Percentiles rank a stretch among this genome's conserved stretches.
These are phyloP conservation scores for Lethrus apterus DNA, from an alignment of 1,140 invertebrate genomes.

Conservation along the genomic window DNA sequence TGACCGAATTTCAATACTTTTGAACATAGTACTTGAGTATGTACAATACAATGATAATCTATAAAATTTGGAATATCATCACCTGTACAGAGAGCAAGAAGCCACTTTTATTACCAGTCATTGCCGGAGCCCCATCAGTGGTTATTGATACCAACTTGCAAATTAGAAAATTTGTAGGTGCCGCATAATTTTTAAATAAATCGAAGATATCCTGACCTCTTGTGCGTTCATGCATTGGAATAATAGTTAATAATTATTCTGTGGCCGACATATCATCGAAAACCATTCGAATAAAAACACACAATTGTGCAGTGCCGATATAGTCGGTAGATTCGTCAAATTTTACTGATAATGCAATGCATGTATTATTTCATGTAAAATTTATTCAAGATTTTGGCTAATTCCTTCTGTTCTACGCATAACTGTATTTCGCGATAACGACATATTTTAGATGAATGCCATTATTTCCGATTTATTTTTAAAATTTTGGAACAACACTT, in stretches of 20 bases:
- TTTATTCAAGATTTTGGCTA: conserved; percentile 22
- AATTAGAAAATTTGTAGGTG: conserved; percentile 17
- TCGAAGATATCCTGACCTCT: conserved; percentile 32
- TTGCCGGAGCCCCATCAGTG: conserved; percentile 6
- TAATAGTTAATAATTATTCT: conserved; percentile 34
- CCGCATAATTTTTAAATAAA: conserved; percentile 27
- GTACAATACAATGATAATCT: conserved; percentile 3
- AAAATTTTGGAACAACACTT: not conserved
- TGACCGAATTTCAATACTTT: too few species aligned
- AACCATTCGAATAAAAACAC: conserved; percentile 32
- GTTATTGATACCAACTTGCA: conserved; percentile 19
- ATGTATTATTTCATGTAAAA: conserved; percentile 23
- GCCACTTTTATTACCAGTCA: conserved; percentile 7
- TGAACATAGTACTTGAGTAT: not conserved
- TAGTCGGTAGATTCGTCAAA: conserved; percentile 28
- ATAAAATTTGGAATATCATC: conserved; percentile 4
- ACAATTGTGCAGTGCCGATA: conserved; percentile 21
- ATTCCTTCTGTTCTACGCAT: conserved; percentile 24
- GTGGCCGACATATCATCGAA: conserved; percentile 33
- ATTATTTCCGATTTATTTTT: not conserved
- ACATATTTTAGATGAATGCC: too few species aligned
- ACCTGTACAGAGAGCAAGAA: conserved; percentile 1
- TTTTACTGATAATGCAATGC: conserved; percentile 28
- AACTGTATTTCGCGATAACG: conserved; percentile 21
- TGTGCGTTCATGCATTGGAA: conserved; percentile 34